A percentile compares a stretch with the other conserved stretches of the same genome.
These are phyloP conservation scores for Lichenostomus cassidix DNA, from an alignment of 2,113 vertebrate species.

Conservation along the genomic window DNA sequence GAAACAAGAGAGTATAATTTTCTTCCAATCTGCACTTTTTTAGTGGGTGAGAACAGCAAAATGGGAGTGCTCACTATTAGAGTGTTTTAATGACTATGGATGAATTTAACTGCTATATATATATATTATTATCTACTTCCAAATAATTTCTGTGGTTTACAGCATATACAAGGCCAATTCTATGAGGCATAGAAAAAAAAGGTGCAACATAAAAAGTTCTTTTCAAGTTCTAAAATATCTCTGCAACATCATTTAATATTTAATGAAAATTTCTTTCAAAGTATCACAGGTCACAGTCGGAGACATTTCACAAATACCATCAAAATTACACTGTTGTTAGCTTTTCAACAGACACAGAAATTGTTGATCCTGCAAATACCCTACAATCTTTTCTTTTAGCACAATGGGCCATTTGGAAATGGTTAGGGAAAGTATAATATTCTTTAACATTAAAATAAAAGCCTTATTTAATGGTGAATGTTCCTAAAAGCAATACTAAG, in stretches of 20 bases:
- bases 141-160: background rate
- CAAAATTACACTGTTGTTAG: constrained; percentile 12
- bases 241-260: background rate
- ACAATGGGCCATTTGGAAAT: constrained; percentile 30
- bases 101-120: background rate
- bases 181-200: background rate
- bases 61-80: background rate
- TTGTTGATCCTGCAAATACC: background rate
- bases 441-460: constrained; percentile 39
- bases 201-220: background rate
- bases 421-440: constrained; percentile 10
- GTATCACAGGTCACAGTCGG: background rate
- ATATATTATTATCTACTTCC: background rate
- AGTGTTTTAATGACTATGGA: background rate
- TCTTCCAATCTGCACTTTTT: background rate
- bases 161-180: background rate
- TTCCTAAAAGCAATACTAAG: constrained; percentile 37
- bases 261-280: constrained; percentile 23
- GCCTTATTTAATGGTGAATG: background rate
- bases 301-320: constrained; percentile 21
- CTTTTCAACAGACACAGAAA: constrained; percentile 30
- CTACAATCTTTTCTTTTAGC: constrained; percentile 2
- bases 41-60: background rate
- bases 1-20: background rate
- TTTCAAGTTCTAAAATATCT: background rate